phyloP scores from a whole-genome alignment of 2,888 invertebrate genomes.

The Cactoblastis cactorum region DNA sequence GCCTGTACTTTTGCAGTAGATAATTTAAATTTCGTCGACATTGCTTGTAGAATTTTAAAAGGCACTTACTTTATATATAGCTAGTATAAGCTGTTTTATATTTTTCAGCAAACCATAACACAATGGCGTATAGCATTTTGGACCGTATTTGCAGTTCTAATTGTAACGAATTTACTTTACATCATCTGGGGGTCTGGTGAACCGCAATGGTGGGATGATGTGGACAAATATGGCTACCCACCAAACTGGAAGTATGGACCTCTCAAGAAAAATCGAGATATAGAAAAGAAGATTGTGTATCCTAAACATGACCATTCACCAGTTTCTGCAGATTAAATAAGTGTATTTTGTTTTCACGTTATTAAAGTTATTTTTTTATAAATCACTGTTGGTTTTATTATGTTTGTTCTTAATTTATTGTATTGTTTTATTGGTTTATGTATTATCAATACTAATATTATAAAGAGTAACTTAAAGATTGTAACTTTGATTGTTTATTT shows the following conservation, averaged over 20 bases:
- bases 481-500: too few relatives aligned
- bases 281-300: slow-evolving; percentile 56
- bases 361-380: slow-evolving; percentile 1
- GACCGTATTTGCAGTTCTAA: slow-evolving; percentile 84
- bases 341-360: not conserved
- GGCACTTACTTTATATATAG: too few relatives aligned
- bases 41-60: too few relatives aligned
- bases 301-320: slow-evolving; percentile 68
- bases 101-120: slow-evolving; percentile 76
- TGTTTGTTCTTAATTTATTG: not conserved
- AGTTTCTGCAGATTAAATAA: slow-evolving; percentile 38
- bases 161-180: slow-evolving; percentile 83
- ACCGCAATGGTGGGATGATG: slow-evolving; percentile 87
- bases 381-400: not conserved
- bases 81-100: not conserved
- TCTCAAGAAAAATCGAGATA: slow-evolving; percentile 38
- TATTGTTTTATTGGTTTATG: not conserved
- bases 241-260: slow-evolving; percentile 60
- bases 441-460: too few relatives aligned
- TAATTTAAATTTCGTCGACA: too few relatives aligned
- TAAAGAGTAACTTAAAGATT: too few relatives aligned
- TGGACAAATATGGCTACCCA: slow-evolving; percentile 68
- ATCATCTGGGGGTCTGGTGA: slow-evolving; percentile 86
- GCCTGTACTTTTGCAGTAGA: too few relatives aligned
- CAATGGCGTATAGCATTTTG: slow-evolving; percentile 90